Evolutionary conservation across 2,888 invertebrate genomes (phyloP), one percentile per base, ranked within the genome.

Genomic region (Myathropa florea): DNA sequence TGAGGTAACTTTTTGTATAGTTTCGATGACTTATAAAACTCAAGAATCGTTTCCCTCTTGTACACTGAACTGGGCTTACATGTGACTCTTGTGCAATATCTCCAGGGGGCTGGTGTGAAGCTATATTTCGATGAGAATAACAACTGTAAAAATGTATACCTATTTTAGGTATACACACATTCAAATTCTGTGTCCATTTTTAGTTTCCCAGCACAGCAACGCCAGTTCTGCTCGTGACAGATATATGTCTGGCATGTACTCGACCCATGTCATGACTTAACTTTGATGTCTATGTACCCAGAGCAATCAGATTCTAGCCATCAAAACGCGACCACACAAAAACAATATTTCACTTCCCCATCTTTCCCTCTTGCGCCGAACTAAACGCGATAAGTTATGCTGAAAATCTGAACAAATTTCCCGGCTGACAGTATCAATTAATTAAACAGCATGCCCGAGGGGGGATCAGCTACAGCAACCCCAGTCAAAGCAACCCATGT

Each of bases 351-450:
- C 18, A 7, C 46, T 18, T 7, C 4, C 18, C n/a, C 46, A n/a
- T n/a, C n/a, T n/a, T 6, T 9, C 10, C 33, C 9, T 33, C 33
- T 7, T 30, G 30, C 33, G 9, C 1, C 39, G 4, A 1, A 39
- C n/a, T 4, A n/a, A 46, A 23, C 23, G 30, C 21, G 72, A 73
- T 55, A 55, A 73, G 55, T 33, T 28, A 18, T 46, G 61, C 36
- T 64, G 3, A 36, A 36, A 64, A 57, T 64, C 57, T 39, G 57
- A 64, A 64, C 73, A 64, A 64, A 21, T 26, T 10, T 57, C 36
- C 14, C 55, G 14, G 21, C 73, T n/a, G 26, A n/a, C 55, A 33
- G 23, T 64, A 75, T 75, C 53, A 60, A 68, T 76, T 59, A 65
- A 65, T 59, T 55, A 30, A n/a, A 7, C 59, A 60, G n/a, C 46